Base-by-base conservation (phyloP, 1,140 invertebrate species). In the Pomacea maculata region DNA sequence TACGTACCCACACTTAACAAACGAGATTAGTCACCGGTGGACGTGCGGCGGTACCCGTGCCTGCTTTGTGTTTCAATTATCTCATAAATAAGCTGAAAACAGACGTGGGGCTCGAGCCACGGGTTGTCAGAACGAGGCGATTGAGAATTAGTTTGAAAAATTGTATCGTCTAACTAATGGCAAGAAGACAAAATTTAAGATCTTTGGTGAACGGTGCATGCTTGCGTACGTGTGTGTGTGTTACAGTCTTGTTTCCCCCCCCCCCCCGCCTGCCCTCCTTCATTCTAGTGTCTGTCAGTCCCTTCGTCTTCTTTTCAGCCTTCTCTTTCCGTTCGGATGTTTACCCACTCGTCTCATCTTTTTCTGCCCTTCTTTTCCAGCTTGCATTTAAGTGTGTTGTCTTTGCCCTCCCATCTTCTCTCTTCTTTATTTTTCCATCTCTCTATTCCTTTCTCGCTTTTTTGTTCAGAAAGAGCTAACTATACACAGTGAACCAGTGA, bases 151-250 rank as follows among this genome's bases (percentile, higher is more conserved):
- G 57, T 11, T 61, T 61, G 34, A 4, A 6, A 25, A 4, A 45
- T 45, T 45, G 2, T 45, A 45, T 45, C 34, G 34, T 45, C 34
- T 71, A 71, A 71, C 1, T 34, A 29, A 3, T 71, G n/a, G 14
- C 68, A 71, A 29, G 15, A 12, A 14, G 68, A 14, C 12, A n/a
- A 71, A 71, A 71, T 15, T 19, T 71, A 71, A 19, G 5, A 21
- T 45, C 34, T 45, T 45, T 45, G 34, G 34, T 45, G 34, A 45
- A 45, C 34, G 34, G 61, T 74, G 72, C 25, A 34, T 74, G 72
- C 55, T 9, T 11, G 72, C 55, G 72, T 54, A 34, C 25, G 72
- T 74, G 72, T 74, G 72, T 54, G 72, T 74, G 72, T 74, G 72
- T 19, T n/a, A 65, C 64, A 65, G 7, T 65, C 17, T 7, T 45